A percentile compares a stretch with the other conserved stretches of the same genome.
Evolutionary conservation across 35 echinoderm and acorn worm species (phyloP).

Genomic region (Strongylocentrotus purpuratus): DNA sequence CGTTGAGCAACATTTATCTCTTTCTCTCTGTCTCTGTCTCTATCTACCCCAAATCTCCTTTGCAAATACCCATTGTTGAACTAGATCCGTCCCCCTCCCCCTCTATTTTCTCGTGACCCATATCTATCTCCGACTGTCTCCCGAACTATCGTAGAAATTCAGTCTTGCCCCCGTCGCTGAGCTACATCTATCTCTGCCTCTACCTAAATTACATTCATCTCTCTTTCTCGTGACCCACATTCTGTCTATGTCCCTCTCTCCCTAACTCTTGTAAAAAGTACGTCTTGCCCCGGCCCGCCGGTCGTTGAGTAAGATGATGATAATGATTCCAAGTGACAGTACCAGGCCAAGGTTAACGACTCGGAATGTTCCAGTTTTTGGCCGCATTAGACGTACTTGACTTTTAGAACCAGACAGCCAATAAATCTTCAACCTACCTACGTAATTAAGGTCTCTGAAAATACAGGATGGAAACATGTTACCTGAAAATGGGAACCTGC

Average conservation of each 20-base stretch:
- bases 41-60: too few species aligned
- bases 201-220: too few species aligned
- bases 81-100: too few species aligned
- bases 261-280: background rate
- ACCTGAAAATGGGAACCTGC: background rate
- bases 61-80: too few species aligned
- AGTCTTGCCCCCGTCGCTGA: background rate
- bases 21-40: too few species aligned
- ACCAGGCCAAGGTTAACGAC: background rate
- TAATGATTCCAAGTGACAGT: background rate
- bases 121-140: too few species aligned
- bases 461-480: background rate
- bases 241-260: too few species aligned
- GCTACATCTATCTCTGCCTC: background rate
- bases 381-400: background rate
- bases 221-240: too few species aligned
- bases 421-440: background rate
- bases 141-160: too few species aligned
- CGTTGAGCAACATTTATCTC: too few species aligned
- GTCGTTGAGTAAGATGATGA: background rate
- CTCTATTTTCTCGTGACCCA: too few species aligned
- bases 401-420: background rate
- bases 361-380: background rate
- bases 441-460: background rate
- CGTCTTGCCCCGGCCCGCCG: background rate